A percentile compares a stretch with the other conserved stretches of the same genome.
Conservation (phyloP, 2,888 invertebrate genomes). For the Orthonevra nobilis region DNA sequence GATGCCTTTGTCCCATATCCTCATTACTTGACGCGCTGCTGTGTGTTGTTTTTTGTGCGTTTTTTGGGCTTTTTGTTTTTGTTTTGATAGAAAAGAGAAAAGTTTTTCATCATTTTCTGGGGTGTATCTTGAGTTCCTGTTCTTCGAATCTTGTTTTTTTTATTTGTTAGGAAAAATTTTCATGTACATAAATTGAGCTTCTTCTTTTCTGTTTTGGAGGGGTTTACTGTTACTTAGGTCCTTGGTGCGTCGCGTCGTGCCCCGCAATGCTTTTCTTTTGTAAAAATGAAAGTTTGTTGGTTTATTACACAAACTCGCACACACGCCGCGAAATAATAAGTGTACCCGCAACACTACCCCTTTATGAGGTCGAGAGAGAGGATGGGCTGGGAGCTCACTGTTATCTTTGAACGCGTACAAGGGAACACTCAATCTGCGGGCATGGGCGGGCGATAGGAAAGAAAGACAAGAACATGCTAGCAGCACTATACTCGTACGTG, state of each 20-base stretch:
- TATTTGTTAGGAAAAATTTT: conserved; percentile 28
- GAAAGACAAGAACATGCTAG: conserved; percentile 32
- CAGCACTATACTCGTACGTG: not conserved
- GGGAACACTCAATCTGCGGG: conserved; percentile 23
- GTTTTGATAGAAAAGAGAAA: conserved; percentile 67
- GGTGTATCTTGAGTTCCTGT: conserved; percentile 28
- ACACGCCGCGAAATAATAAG: conserved; percentile 49
- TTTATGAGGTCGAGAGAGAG: conserved; percentile 11
- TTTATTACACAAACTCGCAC: conserved; percentile 60
- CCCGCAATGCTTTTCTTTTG: conserved; percentile 45
- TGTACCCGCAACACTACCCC: conserved; percentile 53
- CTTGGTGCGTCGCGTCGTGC: conserved; percentile 3
- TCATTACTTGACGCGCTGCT: conserved; percentile 60
- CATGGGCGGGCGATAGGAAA: conserved; percentile 33
- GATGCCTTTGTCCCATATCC: conserved; percentile 65
- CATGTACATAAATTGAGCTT: conserved; percentile 64
- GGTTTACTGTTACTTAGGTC: conserved; percentile 58
- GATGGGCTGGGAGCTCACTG: conserved; percentile 13
- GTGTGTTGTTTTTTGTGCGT: conserved; percentile 39
- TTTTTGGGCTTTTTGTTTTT: conserved; percentile 45
- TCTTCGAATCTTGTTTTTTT: not conserved
- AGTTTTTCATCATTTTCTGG: conserved; percentile 46
- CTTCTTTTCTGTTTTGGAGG: conserved; percentile 55
- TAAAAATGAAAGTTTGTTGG: conserved; percentile 67
- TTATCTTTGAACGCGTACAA: conserved; percentile 34